Evolutionary conservation across 2,113 vertebrate genomes (phyloP).

Genomic region (Hippoglossus stenolepis): DNA sequence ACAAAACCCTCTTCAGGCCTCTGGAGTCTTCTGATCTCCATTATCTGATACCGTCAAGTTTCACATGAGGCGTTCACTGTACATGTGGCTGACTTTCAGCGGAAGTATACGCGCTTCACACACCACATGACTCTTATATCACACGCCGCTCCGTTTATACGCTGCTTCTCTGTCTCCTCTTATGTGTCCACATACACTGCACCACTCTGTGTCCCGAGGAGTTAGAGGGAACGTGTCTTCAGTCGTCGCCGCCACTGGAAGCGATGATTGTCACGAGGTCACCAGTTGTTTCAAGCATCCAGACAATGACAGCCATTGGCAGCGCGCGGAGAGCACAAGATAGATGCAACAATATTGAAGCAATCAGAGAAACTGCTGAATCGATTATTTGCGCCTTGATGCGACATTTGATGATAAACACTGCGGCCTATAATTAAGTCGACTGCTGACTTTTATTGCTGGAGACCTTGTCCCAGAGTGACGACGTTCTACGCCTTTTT

Average conservation of each 20-base stretch:
- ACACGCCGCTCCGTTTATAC: not conserved
- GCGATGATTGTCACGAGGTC: constrained; percentile 14
- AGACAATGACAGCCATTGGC: constrained; percentile 3
- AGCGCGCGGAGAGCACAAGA: not conserved
- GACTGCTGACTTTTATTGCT: not conserved
- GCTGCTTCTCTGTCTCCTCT: no score
- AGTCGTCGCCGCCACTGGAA: constrained; percentile 9
- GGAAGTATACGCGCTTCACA: not conserved
- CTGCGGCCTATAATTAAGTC: not conserved
- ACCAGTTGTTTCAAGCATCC: not conserved
- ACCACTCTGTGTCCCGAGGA: not conserved
- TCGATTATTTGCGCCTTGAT: constrained; percentile 16
- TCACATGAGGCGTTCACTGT: not conserved
- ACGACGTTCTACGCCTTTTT: not conserved
- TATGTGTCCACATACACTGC: no score
- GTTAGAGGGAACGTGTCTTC: constrained; percentile 3
- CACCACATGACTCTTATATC: not conserved
- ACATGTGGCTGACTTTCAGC: not conserved
- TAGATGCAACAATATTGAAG: not conserved
- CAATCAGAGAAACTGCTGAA: not conserved
- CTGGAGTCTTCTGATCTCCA: not conserved
- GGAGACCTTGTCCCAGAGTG: constrained; percentile 12
- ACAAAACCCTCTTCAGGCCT: not conserved
- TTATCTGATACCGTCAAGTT: not conserved
- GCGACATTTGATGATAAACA: not conserved